Conservation (phyloP, 2,888 invertebrate species). For the Antheraea assamensis region DNA sequence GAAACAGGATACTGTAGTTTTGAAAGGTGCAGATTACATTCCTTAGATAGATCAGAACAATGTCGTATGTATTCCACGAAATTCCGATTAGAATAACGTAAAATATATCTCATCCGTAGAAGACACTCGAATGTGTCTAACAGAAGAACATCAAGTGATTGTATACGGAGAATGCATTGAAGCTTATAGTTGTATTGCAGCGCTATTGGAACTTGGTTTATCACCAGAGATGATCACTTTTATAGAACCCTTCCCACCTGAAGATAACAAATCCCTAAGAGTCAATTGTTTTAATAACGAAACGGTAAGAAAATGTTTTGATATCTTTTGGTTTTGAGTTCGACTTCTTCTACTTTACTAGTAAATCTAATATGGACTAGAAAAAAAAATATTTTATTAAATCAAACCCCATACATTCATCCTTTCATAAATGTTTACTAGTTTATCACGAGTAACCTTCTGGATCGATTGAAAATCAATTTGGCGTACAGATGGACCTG, state of each 20-base stretch:
- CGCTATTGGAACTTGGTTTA: slow-evolving; percentile 84
- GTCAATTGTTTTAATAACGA: slow-evolving; percentile 75
- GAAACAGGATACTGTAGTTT: not conserved
- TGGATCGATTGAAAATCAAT: too few species aligned
- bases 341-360: too few species aligned
- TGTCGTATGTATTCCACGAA: not conserved
- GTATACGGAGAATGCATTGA: slow-evolving; percentile 87
- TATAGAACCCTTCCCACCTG: slow-evolving; percentile 80
- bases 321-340: not conserved
- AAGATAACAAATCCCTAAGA: slow-evolving; percentile 50
- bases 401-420: too few species aligned
- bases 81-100: not conserved
- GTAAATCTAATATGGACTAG: too few species aligned
- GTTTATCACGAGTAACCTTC: not conserved
- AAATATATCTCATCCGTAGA: slow-evolving; percentile 32
- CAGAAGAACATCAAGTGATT: slow-evolving; percentile 65
- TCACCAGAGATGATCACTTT: slow-evolving; percentile 79
- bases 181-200: slow-evolving; percentile 85
- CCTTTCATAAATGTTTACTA: not conserved
- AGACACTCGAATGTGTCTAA: slow-evolving; percentile 37
- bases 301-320: slow-evolving; percentile 40
- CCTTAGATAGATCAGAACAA: not conserved
- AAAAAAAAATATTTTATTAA: too few species aligned
- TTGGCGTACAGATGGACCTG: too few species aligned
- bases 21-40: not conserved